Base-by-base conservation (phyloP, 2,888 invertebrate genomes). In the Terebella lapidaria region DNA sequence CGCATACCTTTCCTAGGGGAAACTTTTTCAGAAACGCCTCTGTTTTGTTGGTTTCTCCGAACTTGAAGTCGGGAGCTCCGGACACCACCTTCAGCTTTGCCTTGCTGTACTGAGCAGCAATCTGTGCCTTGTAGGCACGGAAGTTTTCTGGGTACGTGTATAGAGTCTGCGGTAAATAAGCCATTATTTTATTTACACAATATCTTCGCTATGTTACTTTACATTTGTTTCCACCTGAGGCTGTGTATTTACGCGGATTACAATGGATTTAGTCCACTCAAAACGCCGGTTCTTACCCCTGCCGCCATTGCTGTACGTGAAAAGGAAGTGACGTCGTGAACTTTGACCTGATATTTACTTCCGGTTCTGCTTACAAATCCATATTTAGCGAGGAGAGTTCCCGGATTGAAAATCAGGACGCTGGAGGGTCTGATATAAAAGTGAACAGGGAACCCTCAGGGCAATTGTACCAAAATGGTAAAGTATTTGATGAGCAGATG, bases 91-190 rank as follows among this genome's bases (percentile, higher is more conserved):
- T 76, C 56, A 84, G 74, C 28, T 80, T 72, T 73, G 88, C 88
- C 76, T 93, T 93, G 72, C 95, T 92, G 85, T 91, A 96, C 84
- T 94, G 88, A 81, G 97, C 96, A 78, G 97, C 96, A 82, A 97
- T 93, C 81, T 96, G 88, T 80, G 90, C 92, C 86, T 99, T 99
- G 84, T 90, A 92, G 74, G 96, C 94, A 83, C 97, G 90, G 87
- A 95, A 96, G 87, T 95, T 97, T 83, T 93, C 92, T 76, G 93
- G 91, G 85, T 94, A 94, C 82, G 96, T 95, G 86, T 94, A 97
- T 80, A 99, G 87, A 83, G 93, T 95, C 94, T 94, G 86, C 46
- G 74, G 72, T 35, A 47, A 42, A 35, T 15, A n/a, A n/a, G n/a
- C n/a, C n/a, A n/a, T n/a, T n/a, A n/a, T n/a, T n/a, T n/a, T n/a